Evolutionary conservation across 2,888 invertebrate species (phyloP), one percentile per base, ranked within the genome.

Genomic region (Meiosimyza decipiens): DNA sequence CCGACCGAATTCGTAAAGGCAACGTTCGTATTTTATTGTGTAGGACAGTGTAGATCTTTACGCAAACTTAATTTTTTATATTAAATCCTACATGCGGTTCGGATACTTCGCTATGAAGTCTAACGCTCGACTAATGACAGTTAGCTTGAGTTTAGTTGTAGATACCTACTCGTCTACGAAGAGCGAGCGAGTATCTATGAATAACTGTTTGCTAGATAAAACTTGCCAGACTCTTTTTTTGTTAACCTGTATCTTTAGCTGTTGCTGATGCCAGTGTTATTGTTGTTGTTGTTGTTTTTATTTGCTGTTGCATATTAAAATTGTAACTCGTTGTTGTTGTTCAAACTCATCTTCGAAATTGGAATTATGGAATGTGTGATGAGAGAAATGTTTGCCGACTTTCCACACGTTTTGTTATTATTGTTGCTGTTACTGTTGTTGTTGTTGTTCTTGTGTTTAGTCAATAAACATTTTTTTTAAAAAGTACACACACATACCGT

Each of bases 91-190:
- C 40, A 54, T 18, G 66, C 66, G 54, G 47, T 2, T 40, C 9
- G 40, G 9, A 55, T 67, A 47, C 47, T 40, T 16, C 66, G 40
- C 66, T 55, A 72, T 74, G 73, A 75, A 73, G 77, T 75, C 77
- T 76, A 77, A 76, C 65, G 70, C 73, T 73, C 74, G 71, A 77
- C 77, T 77, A 77, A 77, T 73, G 75, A 73, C 71, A 75, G 71
- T 59, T 75, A 72, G 73, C 71, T 71, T 71, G 74, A 72, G 67
- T 59, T 62, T 18, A 40, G 33, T 47, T 63, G 71, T 33, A 54
- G 40, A 63, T 52, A 64, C 63, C 64, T 28, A 22, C 13, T 59
- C 40, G 9, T 40, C 40, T 40, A 9, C 40, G 40, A 40, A 40
- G 40, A 40, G 40, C 40, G 40, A 40, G 40, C 40, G 40, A 40